These are phyloP conservation scores for Trachelus tabidus DNA, from an alignment of 2,888 invertebrate species.

Conservation along the genomic window DNA sequence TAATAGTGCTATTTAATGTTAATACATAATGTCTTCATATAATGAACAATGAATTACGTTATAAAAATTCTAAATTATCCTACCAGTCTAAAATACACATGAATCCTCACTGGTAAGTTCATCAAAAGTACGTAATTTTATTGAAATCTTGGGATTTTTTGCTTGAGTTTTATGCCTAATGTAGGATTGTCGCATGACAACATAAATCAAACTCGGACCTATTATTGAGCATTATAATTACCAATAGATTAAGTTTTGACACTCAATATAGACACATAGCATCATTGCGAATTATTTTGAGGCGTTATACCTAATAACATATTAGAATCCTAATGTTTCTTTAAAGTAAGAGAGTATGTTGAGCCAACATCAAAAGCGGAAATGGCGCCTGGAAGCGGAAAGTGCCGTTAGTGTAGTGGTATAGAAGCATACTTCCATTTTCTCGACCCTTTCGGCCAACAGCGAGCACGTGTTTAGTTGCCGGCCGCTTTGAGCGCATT, in stretches of 20 bases:
- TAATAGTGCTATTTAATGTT: not conserved
- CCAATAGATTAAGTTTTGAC: not conserved
- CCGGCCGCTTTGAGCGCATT: conserved; percentile 41
- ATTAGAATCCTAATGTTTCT: not conserved
- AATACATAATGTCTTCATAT: not conserved
- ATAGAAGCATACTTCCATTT: conserved; percentile 59
- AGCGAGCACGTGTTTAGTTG: conserved; percentile 58
- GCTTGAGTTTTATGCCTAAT: not conserved
- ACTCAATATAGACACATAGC: not conserved
- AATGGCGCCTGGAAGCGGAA: conserved; percentile 31
- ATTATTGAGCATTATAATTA: not conserved
- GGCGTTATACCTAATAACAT: not conserved
- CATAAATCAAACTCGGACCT: not conserved
- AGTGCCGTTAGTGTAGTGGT: conserved; percentile 45
- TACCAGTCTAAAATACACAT: not conserved
- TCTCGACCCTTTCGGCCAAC: conserved; percentile 52
- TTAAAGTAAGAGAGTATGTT: conserved; percentile 10
- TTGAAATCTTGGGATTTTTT: not conserved
- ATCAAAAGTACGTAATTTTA: not conserved
- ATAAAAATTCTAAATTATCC: not conserved
- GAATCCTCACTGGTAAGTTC: not conserved
- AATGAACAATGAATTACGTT: not conserved
- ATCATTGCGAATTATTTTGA: not conserved
- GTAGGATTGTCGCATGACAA: not conserved
- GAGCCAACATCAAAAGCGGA: conserved; percentile 33